These are phyloP conservation scores for Plestiodon gilberti DNA, from an alignment of 2,113 vertebrate genomes.

Conservation along the genomic window DNA sequence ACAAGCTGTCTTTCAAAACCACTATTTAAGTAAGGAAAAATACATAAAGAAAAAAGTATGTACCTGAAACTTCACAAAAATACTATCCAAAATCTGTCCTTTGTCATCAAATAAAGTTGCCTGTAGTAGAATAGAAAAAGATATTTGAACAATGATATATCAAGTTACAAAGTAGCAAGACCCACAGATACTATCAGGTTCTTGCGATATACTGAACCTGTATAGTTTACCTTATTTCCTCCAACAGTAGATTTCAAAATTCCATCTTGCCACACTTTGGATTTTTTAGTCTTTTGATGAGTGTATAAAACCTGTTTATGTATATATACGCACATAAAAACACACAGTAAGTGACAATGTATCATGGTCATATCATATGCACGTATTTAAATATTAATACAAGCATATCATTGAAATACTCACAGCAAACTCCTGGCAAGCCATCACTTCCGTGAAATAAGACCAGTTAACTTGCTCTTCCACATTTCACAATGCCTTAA, in stretches of 20 bases:
- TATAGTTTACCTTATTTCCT: constrained; percentile 74
- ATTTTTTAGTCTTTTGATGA: constrained; percentile 82
- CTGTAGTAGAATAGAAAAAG: constrained; percentile 65
- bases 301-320: constrained; percentile 78
- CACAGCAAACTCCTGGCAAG: constrained; percentile 68
- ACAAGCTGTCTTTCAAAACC: neutral
- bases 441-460: constrained; percentile 46
- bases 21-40: neutral
- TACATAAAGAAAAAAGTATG: neutral
- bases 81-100: constrained; percentile 78
- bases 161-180: neutral
- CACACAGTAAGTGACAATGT: neutral
- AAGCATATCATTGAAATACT: constrained; percentile 30
- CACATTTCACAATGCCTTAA: neutral
- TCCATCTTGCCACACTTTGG: constrained; percentile 84
- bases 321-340: constrained; percentile 13
- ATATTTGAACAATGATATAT: constrained; percentile 26
- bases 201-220: accelerated
- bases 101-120: constrained; percentile 78
- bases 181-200: neutral
- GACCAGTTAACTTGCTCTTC: neutral
- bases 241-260: constrained; percentile 67
- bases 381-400: neutral
- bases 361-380: neutral
- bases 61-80: constrained; percentile 82